These are phyloP conservation scores for Paguma larvata DNA, from an alignment of 2,797 vertebrate genomes.

Conservation along the genomic window DNA sequence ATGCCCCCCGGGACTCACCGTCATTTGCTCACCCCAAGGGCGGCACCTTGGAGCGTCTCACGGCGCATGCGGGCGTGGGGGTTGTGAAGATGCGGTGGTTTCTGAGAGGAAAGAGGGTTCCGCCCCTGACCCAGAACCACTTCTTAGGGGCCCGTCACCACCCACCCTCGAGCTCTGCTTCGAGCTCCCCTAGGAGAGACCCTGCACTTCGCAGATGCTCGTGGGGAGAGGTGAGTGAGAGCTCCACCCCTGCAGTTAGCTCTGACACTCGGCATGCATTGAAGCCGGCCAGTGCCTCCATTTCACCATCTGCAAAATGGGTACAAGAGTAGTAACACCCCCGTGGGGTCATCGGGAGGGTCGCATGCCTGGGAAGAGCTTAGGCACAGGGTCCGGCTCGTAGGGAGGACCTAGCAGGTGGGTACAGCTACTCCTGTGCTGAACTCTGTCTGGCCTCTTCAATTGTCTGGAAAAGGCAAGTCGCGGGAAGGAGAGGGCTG, in stretches of 20 bases:
- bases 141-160: background rate
- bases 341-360: fast-evolving
- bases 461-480: background rate
- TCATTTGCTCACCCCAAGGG: fast-evolving
- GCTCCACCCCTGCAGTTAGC: background rate
- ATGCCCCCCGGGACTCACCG: background rate
- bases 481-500: background rate
- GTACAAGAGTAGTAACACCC: background rate
- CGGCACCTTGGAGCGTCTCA: background rate
- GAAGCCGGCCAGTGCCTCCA: background rate
- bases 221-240: fast-evolving
- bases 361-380: too few relatives aligned
- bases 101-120: background rate
- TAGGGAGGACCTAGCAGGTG: background rate
- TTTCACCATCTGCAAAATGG: background rate
- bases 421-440: fast-evolving
- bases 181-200: background rate
- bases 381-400: fast-evolving
- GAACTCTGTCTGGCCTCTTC: background rate
- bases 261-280: background rate
- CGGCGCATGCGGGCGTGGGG: fast-evolving
- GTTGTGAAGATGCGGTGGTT: background rate
- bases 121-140: background rate
- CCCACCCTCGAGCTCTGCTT: background rate
- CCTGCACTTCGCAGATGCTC: background rate